Conservation (phyloP, 2,113 vertebrate species). For the Anarhynchus alexandrinus region DNA sequence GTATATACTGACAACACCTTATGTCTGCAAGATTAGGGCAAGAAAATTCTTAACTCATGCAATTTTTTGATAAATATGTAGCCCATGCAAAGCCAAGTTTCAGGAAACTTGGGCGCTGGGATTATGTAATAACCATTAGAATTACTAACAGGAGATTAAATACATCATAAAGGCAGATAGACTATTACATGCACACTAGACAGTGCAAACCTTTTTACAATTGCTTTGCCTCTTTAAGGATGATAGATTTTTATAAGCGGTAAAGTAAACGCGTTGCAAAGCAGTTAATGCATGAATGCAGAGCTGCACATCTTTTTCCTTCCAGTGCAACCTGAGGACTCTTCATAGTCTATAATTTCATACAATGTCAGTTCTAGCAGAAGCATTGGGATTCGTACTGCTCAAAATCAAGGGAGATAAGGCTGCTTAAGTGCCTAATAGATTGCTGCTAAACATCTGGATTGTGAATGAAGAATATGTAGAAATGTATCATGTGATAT, state of each 20-base stretch:
- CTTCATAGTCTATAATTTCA: not conserved
- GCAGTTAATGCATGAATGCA: not conserved
- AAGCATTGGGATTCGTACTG: not conserved
- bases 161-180: not conserved
- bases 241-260: not conserved
- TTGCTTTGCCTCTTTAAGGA: not conserved
- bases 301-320: not conserved
- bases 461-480: accelerated
- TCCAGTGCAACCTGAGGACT: not conserved
- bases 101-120: not conserved
- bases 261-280: not conserved
- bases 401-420: not conserved
- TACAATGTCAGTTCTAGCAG: not conserved
- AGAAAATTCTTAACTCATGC: not conserved
- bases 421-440: not conserved
- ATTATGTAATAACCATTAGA: not conserved
- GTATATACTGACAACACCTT: not conserved
- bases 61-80: not conserved
- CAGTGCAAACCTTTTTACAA: not conserved
- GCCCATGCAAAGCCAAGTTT: not conserved
- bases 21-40: not conserved
- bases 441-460: not conserved
- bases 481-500: not conserved
- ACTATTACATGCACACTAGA: not conserved
- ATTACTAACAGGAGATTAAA: not conserved